Base-by-base conservation (phyloP, 2,888 invertebrate genomes). In the Stomorhina lunata region DNA sequence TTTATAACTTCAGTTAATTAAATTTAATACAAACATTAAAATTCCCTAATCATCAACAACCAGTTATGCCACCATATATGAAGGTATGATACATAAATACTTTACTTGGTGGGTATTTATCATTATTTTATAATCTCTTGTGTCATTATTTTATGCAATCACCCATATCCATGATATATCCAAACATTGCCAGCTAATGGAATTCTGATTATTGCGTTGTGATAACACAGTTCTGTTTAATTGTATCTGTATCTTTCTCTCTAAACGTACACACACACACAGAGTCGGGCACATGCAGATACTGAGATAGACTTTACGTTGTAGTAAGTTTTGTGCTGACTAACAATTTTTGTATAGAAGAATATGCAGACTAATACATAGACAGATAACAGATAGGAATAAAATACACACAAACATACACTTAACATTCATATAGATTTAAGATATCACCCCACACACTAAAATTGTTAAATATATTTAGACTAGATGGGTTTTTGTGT, bases 131-230 rank as follows among this genome's bases (percentile, higher is more conserved):
- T 43, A 50, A 66, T 68, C 59, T 48, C n/a, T 32, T 15, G 10
- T 45, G 27, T 37, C 53, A 71, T 40, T 66, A 61, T 53, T 63
- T 32, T 53, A 76, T 76, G 79, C 45, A 82, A 72, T 61, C 69
- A 82, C 79, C 82, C 82, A 82, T 82, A 82, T 82, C 66, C 79
- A 79, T 76, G 79, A 79, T 87, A 88, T 82, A 82, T 79, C 82
- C 82, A 82, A 82, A 79, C 82, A 79, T 79, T 82, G 79, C 82
- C 89, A 88, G 89, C 89, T 89, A 89, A 89, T 89, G 89, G 89
- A 89, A 89, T 89, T 89, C 89, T 88, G 89, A 89, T 89, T 89
- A 89, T 89, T 89, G 88, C 87, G 88, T 87, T 87, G 87, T 86
- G 89, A 89, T 89, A 89, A 89, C 88, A 87, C 87, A 86, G 87